phyloP scores from a whole-genome alignment of 2,888 invertebrate genomes.

The Diploptera punctata region DNA sequence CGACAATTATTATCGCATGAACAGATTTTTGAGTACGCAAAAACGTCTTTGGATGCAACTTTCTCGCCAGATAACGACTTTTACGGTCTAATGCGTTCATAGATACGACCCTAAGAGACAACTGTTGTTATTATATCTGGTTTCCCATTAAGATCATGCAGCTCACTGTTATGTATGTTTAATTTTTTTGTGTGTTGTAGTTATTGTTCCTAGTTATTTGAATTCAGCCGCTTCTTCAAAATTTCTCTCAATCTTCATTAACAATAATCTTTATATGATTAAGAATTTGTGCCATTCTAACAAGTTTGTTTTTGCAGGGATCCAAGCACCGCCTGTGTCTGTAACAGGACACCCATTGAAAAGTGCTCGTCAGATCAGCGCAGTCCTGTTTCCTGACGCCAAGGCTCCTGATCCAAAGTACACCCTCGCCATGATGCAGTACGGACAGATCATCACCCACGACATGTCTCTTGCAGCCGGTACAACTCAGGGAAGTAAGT shows the following conservation, averaged over 20 bases:
- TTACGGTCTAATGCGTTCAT: no score
- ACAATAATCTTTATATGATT: neutral
- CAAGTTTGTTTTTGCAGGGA: slow-evolving; percentile 56
- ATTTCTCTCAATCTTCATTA: neutral
- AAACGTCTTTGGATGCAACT: no score
- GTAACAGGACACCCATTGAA: slow-evolving; percentile 72
- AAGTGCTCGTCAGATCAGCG: slow-evolving; percentile 72
- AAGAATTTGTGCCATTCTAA: neutral
- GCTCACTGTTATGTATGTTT: no score
- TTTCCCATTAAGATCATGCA: no score
- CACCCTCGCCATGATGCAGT: slow-evolving; percentile 79
- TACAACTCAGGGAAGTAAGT: slow-evolving; percentile 78
- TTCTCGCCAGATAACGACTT: no score
- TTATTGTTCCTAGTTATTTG: no score
- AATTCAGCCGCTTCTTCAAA: no score
- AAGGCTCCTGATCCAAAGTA: slow-evolving; percentile 73
- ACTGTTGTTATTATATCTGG: no score
- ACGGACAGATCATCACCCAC: slow-evolving; percentile 81
- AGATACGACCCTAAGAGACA: no score
- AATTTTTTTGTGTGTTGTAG: neutral
- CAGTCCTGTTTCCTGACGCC: slow-evolving; percentile 72
- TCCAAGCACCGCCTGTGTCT: slow-evolving; percentile 69
- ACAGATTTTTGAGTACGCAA: no score
- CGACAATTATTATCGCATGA: no score
- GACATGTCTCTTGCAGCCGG: slow-evolving; percentile 79